Evolutionary conservation across 2,888 invertebrate genomes (phyloP), one percentile per base, ranked within the genome.

Genomic region (Metallyticus violacea): DNA sequence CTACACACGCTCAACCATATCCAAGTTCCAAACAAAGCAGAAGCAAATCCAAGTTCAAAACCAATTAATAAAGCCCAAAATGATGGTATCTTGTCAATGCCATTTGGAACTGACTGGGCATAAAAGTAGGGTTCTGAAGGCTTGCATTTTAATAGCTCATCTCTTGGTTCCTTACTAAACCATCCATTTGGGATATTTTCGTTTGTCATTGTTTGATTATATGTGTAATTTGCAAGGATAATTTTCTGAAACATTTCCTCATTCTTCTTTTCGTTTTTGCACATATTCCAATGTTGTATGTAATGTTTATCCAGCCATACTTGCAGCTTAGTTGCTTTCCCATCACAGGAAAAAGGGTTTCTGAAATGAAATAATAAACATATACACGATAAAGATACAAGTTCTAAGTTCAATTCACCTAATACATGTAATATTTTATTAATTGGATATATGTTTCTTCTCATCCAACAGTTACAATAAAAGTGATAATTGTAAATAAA

Each of bases 271-370:
- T 9, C 79, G 27, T 77, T 27, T 77, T 27, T 79, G 88, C 93
- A 93, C 88, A 92, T 91, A 83, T 93, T 93, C 28, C 93, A 91
- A 85, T 93, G 94, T 86, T 90, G 90, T 87, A 93, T 92, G 6
- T 91, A 90, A 27, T 90, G 91, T 1, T 91, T 90, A 4, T 89
- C 88, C 29, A 93, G 92, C 77, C 83, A 77, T 83, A 28, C 77
- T 28, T 83, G 77, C 0, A 92, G 90, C 3, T 92, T 91, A 6
- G 91, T 90, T 30, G 93, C 92, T 28, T 92, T 91, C 0, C 91
- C 90, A 89, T 93, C 93, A 89, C 95, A 95, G 86, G 92, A 92
- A 91, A 93, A 93, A 86, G 93, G 93, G 88, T 95, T 95, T 88
- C 86, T 86, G 86, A 77, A 86, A 86, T 26, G 6, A n/a, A 77